Evolutionary conservation across 2,888 invertebrate species (phyloP), one percentile per base, ranked within the genome.

Genomic region (Leptura quadrifasciata): DNA sequence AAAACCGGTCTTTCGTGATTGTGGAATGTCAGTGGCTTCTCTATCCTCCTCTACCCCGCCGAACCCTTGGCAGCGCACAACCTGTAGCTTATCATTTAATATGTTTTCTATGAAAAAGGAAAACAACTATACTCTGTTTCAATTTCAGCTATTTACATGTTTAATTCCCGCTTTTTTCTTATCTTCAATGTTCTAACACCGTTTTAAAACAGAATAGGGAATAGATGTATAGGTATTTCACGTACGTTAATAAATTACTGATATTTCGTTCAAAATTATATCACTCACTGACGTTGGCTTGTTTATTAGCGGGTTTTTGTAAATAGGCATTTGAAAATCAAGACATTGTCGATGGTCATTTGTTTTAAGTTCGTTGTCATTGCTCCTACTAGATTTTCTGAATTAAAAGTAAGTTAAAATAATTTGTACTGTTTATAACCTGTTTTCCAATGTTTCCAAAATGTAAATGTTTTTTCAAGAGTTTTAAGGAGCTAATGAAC

Each of bases 401-500:
- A n/a, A n/a, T 47, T 47, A 47, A 15, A 39, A 39, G 39, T 39
- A 39, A 39, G 39, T 31, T 52, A 17, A 3, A 52, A 55, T 54
- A 1, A 54, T 55, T 55, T 18, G 17, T 18, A 1, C 18, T 18
- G 10, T 12, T 39, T 10, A 39, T 39, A 31, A 31, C 27, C 2
- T 39, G 10, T 39, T 39, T 4, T 39, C 17, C 6, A 24, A 71
- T 35, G 60, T 24, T 18, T 52, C 12, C 27, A 71, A 71, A 61
- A 70, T 61, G 21, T 60, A 70, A 60, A 71, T 18, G 27, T 12
- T 69, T 52, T 20, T n/a, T 18, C 6, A 52, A 55, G 27, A 69
- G 69, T 69, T 58, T 71, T 52, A 81, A 79, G 65, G 84, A 84
- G 76, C 76, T 84, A 24, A 83, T 88, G 83, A 82, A 74, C 18